Evolutionary conservation across 2,797 vertebrate genomes (phyloP).

Genomic region (Cheirogaleus major): DNA sequence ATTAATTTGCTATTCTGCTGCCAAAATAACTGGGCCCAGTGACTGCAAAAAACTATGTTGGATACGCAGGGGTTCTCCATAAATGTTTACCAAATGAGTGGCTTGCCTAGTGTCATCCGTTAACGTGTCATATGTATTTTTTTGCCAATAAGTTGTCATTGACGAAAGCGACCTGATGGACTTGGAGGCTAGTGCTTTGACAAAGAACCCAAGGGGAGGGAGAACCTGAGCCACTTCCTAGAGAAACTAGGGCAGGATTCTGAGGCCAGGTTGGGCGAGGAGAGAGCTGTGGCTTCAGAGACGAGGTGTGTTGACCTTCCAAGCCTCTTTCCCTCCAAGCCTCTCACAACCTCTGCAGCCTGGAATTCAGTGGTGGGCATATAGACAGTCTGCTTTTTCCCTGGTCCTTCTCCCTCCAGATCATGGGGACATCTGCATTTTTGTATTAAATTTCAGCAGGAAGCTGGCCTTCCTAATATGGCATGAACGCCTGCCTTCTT

Average conservation of each 20-base stretch:
- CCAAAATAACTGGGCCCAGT: neutral
- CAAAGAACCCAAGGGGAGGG: neutral
- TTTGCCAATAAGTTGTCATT: neutral
- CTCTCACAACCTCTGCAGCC: neutral
- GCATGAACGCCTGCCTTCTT: constrained; percentile 22
- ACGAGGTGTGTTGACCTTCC: neutral
- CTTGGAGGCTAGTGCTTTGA: neutral
- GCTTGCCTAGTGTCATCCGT: neutral
- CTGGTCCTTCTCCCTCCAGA: neutral
- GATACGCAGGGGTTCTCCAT: neutral
- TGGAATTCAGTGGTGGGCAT: neutral
- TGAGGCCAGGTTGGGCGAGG: neutral
- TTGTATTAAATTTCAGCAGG: neutral
- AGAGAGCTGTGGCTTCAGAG: neutral
- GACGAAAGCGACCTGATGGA: neutral
- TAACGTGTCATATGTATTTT: neutral
- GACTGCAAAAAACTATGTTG: neutral
- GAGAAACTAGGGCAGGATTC: neutral
- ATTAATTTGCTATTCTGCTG: neutral
- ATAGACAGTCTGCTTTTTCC: neutral
- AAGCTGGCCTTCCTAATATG: neutral
- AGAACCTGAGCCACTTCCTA: neutral
- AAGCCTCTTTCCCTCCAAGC: neutral
- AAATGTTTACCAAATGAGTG: neutral
- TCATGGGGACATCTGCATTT: neutral